phyloP scores from a whole-genome alignment of 2,888 invertebrate genomes.

The Lissonota sp. region DNA sequence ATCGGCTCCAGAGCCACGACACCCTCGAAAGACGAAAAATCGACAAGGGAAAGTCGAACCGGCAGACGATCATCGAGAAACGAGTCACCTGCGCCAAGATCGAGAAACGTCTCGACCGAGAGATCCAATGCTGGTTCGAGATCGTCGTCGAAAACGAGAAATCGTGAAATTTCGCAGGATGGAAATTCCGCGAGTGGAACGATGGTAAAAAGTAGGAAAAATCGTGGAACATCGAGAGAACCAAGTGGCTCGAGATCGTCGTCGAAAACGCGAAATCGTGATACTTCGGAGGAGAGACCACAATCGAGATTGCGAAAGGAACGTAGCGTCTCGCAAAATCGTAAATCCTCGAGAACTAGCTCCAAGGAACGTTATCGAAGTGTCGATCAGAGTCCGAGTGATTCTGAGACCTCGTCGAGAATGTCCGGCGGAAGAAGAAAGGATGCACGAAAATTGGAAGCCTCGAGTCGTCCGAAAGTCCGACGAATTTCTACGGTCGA shows the following conservation, averaged over 20 bases:
- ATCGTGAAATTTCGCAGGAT: constrained; percentile 42
- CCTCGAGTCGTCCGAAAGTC: constrained; percentile 52
- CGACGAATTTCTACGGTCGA: constrained; percentile 62
- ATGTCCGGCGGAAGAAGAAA: constrained; percentile 75
- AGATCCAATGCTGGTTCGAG: constrained; percentile 65
- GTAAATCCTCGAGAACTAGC: constrained; percentile 75
- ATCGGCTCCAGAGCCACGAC: constrained; percentile 50
- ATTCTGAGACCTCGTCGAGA: constrained; percentile 61
- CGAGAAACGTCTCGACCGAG: constrained; percentile 72
- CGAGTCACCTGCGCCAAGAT: constrained; percentile 73
- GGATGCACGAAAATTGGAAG: constrained; percentile 83
- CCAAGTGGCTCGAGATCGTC: constrained; percentile 73
- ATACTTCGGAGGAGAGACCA: constrained; percentile 58
- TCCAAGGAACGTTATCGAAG: constrained; percentile 76
- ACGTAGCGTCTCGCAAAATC: constrained; percentile 65
- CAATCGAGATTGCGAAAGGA: constrained; percentile 45
- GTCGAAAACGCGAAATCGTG: constrained; percentile 72
- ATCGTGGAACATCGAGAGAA: constrained; percentile 60
- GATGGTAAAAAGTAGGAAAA: constrained; percentile 47
- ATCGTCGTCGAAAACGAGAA: constrained; percentile 66
- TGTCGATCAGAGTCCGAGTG: constrained; percentile 63
- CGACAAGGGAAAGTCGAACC: constrained; percentile 58
- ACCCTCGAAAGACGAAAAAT: constrained; percentile 47
- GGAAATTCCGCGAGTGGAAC: constrained; percentile 22
- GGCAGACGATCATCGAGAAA: constrained; percentile 73